phyloP scores from a whole-genome alignment of 2,888 invertebrate species.

The Polydrusus cervinus region DNA sequence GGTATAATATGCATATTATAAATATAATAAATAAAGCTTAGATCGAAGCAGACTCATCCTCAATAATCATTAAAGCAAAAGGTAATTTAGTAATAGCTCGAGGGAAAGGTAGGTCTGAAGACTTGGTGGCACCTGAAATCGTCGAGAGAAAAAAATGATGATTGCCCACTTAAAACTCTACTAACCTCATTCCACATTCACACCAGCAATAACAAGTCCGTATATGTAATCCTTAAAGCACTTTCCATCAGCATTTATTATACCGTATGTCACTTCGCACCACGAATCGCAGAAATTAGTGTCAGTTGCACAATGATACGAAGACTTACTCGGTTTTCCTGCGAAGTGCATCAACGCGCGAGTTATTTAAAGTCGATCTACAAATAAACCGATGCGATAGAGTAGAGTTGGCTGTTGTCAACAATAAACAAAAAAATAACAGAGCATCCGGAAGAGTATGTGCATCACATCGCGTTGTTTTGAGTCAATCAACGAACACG shows the following conservation, averaged over 20 bases:
- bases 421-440: conserved; percentile 10
- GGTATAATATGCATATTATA: too few species aligned
- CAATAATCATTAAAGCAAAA: too few species aligned
- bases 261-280: conserved; percentile 35
- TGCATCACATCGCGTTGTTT: conserved; percentile 31
- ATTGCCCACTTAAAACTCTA: conserved; percentile 33
- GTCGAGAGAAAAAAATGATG: not conserved
- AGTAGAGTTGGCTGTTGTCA: conserved; percentile 14
- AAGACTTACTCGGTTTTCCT: conserved; percentile 26
- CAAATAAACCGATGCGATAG: conserved; percentile 35
- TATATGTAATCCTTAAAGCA: conserved; percentile 52
- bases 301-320: conserved; percentile 41
- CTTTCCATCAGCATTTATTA: conserved; percentile 51
- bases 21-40: too few species aligned
- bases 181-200: conserved; percentile 62
- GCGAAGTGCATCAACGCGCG: conserved; percentile 32
- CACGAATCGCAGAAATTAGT: conserved; percentile 34
- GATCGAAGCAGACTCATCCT: too few species aligned
- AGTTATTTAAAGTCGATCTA: conserved; percentile 32
- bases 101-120: conserved; percentile 16
- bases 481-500: conserved; percentile 38
- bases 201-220: conserved; percentile 46
- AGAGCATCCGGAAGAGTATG: conserved; percentile 29
- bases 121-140: conserved; percentile 10
- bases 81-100: too few species aligned